phyloP scores from a whole-genome alignment of 2,888 invertebrate species.

The Calephelis perditalis region DNA sequence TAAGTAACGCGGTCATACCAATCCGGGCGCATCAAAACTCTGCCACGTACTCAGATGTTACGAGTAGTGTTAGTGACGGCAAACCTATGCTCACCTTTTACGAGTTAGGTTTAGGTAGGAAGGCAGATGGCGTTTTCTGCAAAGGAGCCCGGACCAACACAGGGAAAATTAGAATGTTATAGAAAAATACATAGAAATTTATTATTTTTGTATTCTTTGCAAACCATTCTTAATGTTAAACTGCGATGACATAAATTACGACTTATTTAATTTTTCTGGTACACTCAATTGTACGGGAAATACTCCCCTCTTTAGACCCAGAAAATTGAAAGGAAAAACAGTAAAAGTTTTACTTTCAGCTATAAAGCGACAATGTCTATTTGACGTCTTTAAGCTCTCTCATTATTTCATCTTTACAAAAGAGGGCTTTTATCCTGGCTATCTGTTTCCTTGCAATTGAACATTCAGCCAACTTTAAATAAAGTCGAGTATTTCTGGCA shows the following conservation, averaged over 20 bases:
- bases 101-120: too few species aligned
- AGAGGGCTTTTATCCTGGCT: constrained; percentile 6
- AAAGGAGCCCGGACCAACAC: too few species aligned
- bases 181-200: background rate
- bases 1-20: too few species aligned
- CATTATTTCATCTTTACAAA: constrained; percentile 12
- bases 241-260: background rate
- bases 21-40: too few species aligned
- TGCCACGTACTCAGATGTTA: too few species aligned
- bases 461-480: constrained; percentile 6
- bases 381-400: constrained; percentile 10
- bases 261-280: constrained; percentile 5
- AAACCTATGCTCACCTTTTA: too few species aligned
- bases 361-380: constrained; percentile 11
- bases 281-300: background rate
- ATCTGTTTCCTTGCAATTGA: constrained; percentile 11
- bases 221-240: background rate
- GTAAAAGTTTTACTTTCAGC: constrained; percentile 10
- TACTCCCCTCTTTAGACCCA: constrained; percentile 4
- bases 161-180: too few species aligned
- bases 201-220: background rate
- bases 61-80: too few species aligned
- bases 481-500: constrained; percentile 1
- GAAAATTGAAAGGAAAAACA: constrained; percentile 14
- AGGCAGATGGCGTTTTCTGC: too few species aligned